Base-by-base conservation (phyloP, 30 jellyfish, hydroid and myxozoan genomes). In the Hydractinia symbiolongicarpus region DNA sequence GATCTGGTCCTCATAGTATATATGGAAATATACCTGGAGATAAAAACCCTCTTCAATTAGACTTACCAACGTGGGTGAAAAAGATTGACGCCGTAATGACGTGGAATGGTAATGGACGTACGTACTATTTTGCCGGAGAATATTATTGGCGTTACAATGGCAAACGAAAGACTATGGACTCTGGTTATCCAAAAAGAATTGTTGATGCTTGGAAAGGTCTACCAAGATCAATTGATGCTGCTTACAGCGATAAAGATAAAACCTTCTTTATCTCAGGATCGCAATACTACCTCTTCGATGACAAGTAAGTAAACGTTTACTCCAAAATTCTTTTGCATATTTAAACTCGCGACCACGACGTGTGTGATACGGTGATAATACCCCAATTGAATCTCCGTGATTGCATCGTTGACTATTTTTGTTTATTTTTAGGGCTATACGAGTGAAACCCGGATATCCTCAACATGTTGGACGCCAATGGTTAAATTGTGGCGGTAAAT, bases 201-300 rank as follows among this genome's bases (percentile, higher is more conserved):
- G 71, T 77, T 54, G 40, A 17, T 8, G 95, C 89, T 4, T 87
- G 95, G 95, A 73, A 85, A 49, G 95, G 95, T 1, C 84, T 87
- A 6, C 91, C 95, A 5, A 66, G 83, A 9, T 64, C 50, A 62
- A 52, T 87, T 57, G 66, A 82, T 54, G 90, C 88, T 16, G 95
- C 94, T 20, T 71, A 71, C n/a, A 20, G 61, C 9, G 61, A 30
- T 20, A 13, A 15, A 5, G 44, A 30, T 2, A 71, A 71, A 71
- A 71, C 80, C 1, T 20, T 71, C 51, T 71, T 71, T 67, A 20
- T 71, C 8, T 30, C 80, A 20, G 61, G 80, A 71, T 3, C 40
- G 4, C 80, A 50, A 71, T 30, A 20, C 51, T 71, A 71, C 51
- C 60, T 71, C 13, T 53, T 71, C 61, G 54, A 71, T 71, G 61